Evolutionary conservation across 2,113 vertebrate species (phyloP).

Genomic region (Globicephala melas): DNA sequence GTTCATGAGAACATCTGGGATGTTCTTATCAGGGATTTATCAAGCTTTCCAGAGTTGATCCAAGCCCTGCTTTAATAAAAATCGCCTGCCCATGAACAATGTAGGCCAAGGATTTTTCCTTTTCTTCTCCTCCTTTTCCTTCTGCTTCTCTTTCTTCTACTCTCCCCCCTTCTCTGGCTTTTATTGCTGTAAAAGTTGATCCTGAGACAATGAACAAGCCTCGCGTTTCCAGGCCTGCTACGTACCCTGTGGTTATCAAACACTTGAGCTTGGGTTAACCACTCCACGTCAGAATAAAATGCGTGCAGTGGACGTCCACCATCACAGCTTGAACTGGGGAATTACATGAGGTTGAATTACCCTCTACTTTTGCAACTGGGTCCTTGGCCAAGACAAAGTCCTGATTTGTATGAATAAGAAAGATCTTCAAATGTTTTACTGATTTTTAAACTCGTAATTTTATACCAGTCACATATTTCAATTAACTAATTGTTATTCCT

Average conservation of each 20-base stretch:
- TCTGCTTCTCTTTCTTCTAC: not conserved
- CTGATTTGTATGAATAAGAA: conserved; percentile 62
- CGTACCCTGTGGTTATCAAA: not conserved
- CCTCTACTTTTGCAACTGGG: conserved; percentile 22
- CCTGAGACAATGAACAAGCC: conserved; percentile 57
- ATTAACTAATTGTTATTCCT: conserved; percentile 71
- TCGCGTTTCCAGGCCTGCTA: conserved; percentile 29
- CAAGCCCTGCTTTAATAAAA: conserved; percentile 81
- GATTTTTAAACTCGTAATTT: conserved; percentile 68
- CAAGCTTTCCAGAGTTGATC: conserved; percentile 80
- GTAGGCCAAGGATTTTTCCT: conserved; percentile 59
- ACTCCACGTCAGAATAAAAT: conserved; percentile 37
- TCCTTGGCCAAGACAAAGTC: conserved; percentile 54
- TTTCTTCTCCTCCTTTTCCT: not conserved
- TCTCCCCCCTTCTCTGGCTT: not conserved
- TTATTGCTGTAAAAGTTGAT: conserved; percentile 36
- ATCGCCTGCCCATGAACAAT: conserved; percentile 79
- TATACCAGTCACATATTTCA: conserved; percentile 59
- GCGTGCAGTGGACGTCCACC: not conserved
- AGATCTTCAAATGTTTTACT: conserved; percentile 49
- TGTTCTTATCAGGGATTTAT: conserved; percentile 82
- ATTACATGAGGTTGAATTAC: conserved; percentile 42
- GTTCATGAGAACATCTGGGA: conserved; percentile 85
- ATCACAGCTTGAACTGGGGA: conserved; percentile 40
- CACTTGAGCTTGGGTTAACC: conserved; percentile 38